These are phyloP conservation scores for Unio delphinus DNA, from an alignment of 2,888 invertebrate species.

Conservation along the genomic window DNA sequence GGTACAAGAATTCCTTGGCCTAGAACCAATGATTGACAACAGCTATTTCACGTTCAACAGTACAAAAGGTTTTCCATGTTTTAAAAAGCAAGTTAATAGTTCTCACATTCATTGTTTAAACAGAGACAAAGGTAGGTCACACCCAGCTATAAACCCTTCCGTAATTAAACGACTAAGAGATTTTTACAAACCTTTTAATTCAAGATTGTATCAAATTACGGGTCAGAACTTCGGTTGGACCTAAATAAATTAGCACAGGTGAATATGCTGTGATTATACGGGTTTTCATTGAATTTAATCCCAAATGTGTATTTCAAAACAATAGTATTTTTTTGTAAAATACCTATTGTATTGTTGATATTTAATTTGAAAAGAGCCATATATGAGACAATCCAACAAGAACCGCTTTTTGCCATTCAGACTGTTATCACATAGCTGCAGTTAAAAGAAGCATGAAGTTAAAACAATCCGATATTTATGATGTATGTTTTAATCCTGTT, in stretches of 20 bases:
- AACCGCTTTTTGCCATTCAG: too few species aligned
- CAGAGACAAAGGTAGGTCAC: conserved; percentile 73
- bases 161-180: conserved; percentile 67
- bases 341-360: too few species aligned
- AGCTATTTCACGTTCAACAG: conserved; percentile 94
- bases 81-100: conserved; percentile 71
- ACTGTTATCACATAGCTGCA: too few species aligned
- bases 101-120: conserved; percentile 72
- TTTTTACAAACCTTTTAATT: conserved; percentile 73
- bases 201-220: conserved; percentile 72
- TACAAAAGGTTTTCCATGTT: conserved; percentile 92
- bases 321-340: too few species aligned
- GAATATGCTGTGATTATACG: too few species aligned
- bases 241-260: conserved; percentile 6
- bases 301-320: too few species aligned
- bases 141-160: conserved; percentile 68
- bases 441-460: too few species aligned
- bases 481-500: too few species aligned
- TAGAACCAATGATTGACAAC: conserved; percentile 86
- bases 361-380: too few species aligned
- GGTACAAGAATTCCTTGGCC: conserved; percentile 89
- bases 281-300: too few species aligned
- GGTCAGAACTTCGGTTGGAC: conserved; percentile 72
- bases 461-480: too few species aligned
- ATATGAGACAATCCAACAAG: too few species aligned